Evolutionary conservation across 1,140 invertebrate species (phyloP).

Genomic region (Varroa destructor): DNA sequence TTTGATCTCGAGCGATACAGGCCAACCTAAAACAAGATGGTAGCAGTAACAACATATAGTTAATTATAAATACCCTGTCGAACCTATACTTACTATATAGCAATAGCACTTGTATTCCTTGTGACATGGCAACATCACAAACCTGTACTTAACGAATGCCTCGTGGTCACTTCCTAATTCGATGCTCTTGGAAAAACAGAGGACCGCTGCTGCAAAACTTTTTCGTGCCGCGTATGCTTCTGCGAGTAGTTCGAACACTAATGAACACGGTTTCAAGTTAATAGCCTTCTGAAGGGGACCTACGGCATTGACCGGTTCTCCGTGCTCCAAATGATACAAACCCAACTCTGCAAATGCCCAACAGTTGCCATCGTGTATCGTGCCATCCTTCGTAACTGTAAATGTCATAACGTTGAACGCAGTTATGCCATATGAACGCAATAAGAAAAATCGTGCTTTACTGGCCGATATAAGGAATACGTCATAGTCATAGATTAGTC

Average conservation of each 20-base stretch:
- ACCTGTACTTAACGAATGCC: constrained; percentile 17
- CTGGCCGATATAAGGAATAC: no score
- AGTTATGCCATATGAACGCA: not conserved
- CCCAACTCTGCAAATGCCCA: constrained; percentile 18
- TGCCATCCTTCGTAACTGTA: constrained; percentile 10
- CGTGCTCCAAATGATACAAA: not conserved
- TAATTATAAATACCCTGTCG: not conserved
- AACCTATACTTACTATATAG: not conserved
- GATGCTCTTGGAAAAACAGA: constrained; percentile 14
- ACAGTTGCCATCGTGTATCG: constrained; percentile 12
- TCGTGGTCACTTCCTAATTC: not conserved
- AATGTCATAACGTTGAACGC: not conserved
- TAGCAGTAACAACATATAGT: not conserved
- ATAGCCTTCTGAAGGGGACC: not conserved
- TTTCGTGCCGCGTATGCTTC: constrained; percentile 15
- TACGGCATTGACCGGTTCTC: not conserved
- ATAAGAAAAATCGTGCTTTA: not conserved
- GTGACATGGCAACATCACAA: not conserved
- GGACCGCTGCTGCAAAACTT: constrained; percentile 5
- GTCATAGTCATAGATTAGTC: no score
- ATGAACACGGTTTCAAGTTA: constrained; percentile 1
- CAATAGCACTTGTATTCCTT: not conserved
- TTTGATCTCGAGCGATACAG: constrained; percentile 7
- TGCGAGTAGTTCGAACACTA: not conserved
- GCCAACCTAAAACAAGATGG: constrained; percentile 5